phyloP scores from a whole-genome alignment of 2,888 invertebrate species.

The Phorcus lineatus region DNA sequence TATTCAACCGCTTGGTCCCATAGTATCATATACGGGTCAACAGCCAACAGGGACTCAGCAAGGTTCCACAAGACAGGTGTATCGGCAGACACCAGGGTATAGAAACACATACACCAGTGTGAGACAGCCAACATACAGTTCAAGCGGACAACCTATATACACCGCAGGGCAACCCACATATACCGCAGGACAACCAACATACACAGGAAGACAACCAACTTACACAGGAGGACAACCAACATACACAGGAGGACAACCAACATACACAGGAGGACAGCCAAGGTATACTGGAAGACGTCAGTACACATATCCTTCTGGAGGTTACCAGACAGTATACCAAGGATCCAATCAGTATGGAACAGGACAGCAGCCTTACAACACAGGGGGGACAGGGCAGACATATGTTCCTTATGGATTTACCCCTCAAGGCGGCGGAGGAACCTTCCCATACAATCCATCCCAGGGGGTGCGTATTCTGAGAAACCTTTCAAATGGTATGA shows the following conservation, averaged over 20 bases:
- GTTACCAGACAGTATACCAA: too few relatives aligned
- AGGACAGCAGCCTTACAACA: too few relatives aligned
- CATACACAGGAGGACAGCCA: neutral
- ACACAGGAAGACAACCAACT: neutral
- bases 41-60: neutral
- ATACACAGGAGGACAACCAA: neutral
- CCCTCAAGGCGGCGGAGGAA: neutral
- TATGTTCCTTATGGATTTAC: neutral
- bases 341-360: too few relatives aligned
- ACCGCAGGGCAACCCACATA: neutral
- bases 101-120: neutral
- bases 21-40: neutral
- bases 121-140: neutral
- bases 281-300: neutral
- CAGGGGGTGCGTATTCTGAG: neutral
- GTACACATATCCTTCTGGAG: too few relatives aligned
- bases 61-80: neutral
- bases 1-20: neutral
- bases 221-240: neutral
- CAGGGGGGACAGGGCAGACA: neutral
- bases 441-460: neutral
- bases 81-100: neutral
- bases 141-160: neutral
- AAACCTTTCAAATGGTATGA: too few relatives aligned
- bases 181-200: neutral